These are phyloP conservation scores for Carterocephalus palaemon DNA, from an alignment of 2,888 invertebrate species.

Conservation along the genomic window DNA sequence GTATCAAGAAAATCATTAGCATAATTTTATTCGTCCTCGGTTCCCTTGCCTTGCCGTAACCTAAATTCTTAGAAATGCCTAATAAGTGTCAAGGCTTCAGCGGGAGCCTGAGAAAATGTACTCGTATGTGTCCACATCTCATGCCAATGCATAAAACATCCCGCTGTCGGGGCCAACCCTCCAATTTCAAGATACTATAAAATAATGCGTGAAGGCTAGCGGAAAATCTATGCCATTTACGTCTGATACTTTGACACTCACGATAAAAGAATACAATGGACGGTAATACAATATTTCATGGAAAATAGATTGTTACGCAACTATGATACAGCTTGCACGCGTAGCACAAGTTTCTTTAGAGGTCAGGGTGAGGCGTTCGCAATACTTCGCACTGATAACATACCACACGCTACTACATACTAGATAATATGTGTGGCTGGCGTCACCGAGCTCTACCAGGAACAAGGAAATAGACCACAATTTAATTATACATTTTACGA, in stretches of 20 bases:
- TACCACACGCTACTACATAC: slow-evolving; percentile 29
- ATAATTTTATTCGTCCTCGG: slow-evolving; percentile 39
- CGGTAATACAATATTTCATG: slow-evolving; percentile 8
- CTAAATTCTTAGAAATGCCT: slow-evolving; percentile 59
- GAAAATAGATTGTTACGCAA: slow-evolving; percentile 28
- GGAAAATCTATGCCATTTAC: slow-evolving; percentile 9
- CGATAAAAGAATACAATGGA: slow-evolving; percentile 10
- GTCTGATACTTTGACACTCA: not conserved
- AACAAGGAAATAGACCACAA: slow-evolving; percentile 25
- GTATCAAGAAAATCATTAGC: too few species aligned
- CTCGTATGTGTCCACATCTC: slow-evolving; percentile 12
- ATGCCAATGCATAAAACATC: slow-evolving; percentile 22
- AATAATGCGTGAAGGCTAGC: not conserved
- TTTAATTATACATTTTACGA: slow-evolving; percentile 23
- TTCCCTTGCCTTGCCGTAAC: slow-evolving; percentile 52
- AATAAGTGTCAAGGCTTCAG: slow-evolving; percentile 46
- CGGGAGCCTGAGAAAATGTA: slow-evolving; percentile 32
- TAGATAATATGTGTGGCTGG: slow-evolving; percentile 28
- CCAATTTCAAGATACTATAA: slow-evolving; percentile 8
- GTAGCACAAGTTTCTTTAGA: slow-evolving; percentile 27
- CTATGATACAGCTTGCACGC: slow-evolving; percentile 28
- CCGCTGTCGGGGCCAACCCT: slow-evolving; percentile 25
- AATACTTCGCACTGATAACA: slow-evolving; percentile 30
- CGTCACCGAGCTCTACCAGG: slow-evolving; percentile 26
- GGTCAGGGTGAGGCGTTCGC: slow-evolving; percentile 35